These are phyloP conservation scores for Tauraco hartlaubi DNA, from an alignment of 2,797 vertebrate species.

Conservation along the genomic window DNA sequence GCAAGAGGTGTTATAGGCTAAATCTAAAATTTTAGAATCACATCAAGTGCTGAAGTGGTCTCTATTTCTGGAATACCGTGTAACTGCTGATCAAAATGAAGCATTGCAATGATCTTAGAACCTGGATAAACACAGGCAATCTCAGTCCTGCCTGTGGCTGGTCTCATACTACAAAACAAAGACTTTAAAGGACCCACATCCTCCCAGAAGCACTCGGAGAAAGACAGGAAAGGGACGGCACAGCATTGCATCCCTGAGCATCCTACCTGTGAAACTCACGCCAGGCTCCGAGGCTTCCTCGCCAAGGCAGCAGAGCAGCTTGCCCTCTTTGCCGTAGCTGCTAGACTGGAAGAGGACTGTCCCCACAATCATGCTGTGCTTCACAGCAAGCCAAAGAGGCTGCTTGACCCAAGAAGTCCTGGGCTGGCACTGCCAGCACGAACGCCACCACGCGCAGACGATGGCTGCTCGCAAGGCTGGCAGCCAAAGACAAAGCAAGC, in stretches of 20 bases:
- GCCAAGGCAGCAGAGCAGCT: slow-evolving; percentile 68
- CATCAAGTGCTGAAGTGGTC: background rate
- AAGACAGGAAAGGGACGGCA: background rate
- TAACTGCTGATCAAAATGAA: background rate
- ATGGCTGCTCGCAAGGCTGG: background rate
- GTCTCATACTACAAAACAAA: background rate
- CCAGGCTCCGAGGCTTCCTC: slow-evolving; percentile 60
- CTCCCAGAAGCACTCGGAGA: background rate
- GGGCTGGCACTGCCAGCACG: slow-evolving; percentile 14
- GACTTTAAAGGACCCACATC: background rate
- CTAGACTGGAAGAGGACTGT: slow-evolving; percentile 82
- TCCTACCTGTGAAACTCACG: slow-evolving; percentile 65
- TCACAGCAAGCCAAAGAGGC: background rate
- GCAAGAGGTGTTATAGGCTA: background rate
- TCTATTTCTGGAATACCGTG: background rate
- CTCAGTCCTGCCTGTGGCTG: background rate
- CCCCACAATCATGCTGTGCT: slow-evolving; percentile 84
- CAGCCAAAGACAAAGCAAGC: background rate
- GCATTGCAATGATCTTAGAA: background rate
- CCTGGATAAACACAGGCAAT: background rate
- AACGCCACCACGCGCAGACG: background rate
- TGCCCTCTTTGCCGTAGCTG: slow-evolving; percentile 86
- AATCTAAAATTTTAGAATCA: background rate
- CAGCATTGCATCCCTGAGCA: background rate
- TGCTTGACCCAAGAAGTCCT: background rate